phyloP scores from a whole-genome alignment of 1,140 invertebrate species.

The Bursaphelenchus mucronatus region DNA sequence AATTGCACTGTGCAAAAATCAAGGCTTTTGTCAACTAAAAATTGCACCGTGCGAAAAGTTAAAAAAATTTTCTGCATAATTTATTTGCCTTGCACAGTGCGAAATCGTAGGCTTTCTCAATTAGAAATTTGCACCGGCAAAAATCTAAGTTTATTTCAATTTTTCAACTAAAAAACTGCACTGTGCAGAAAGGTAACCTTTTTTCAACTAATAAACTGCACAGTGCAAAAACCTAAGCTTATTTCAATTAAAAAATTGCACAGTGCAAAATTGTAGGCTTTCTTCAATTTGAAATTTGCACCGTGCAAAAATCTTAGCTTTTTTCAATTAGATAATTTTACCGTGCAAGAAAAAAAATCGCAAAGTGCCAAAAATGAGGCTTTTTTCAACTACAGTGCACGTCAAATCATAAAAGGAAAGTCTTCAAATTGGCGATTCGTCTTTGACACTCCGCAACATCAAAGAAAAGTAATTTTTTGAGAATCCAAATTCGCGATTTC shows the following conservation, averaged over 20 bases:
- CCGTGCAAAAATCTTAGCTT: neutral
- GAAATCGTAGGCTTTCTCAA: neutral
- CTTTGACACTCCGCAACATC: too few species aligned
- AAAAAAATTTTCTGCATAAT: neutral
- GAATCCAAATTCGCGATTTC: too few species aligned
- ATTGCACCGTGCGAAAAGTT: neutral
- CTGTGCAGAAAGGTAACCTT: neutral
- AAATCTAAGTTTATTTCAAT: neutral
- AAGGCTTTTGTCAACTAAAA: neutral
- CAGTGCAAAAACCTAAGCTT: too few species aligned
- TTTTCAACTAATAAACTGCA: too few species aligned
- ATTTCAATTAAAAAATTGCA: neutral
- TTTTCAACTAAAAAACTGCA: neutral
- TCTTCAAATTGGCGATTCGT: too few species aligned
- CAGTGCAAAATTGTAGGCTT: neutral
- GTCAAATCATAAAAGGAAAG: too few species aligned
- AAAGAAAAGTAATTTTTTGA: too few species aligned
- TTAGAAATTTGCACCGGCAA: conserved; percentile 1
- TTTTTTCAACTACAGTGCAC: neutral
- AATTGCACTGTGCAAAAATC: neutral
- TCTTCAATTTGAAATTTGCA: neutral
- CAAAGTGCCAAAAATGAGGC: too few species aligned
- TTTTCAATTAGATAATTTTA: neutral
- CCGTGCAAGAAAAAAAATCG: neutral
- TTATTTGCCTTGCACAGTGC: neutral